These are phyloP conservation scores for Pachliopta kotzebuea DNA, from an alignment of 2,888 invertebrate genomes.

Conservation along the genomic window DNA sequence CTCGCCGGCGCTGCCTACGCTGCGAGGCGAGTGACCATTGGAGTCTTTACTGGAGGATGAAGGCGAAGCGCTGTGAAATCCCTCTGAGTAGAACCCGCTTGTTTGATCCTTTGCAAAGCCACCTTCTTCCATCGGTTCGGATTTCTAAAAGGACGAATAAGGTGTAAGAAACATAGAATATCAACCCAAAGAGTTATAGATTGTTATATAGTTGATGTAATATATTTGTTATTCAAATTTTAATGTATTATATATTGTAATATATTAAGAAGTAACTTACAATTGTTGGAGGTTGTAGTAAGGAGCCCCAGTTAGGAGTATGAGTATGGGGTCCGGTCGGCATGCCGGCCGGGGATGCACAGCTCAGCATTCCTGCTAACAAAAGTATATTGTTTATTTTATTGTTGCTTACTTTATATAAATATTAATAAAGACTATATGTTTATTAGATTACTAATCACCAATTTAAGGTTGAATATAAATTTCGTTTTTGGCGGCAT, in stretches of 20 bases:
- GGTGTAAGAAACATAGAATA: constrained; percentile 21
- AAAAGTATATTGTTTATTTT: constrained; percentile 10
- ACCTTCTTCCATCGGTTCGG: constrained; percentile 73
- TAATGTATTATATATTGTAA: not conserved
- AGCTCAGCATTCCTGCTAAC: constrained; percentile 67
- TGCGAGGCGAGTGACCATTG: constrained; percentile 72
- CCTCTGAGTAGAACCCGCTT: constrained; percentile 82
- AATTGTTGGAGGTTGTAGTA: constrained; percentile 59
- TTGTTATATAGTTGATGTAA: not conserved
- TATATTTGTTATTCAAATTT: not conserved
- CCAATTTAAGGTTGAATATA: not conserved
- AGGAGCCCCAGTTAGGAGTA: constrained; percentile 58
- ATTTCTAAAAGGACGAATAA: constrained; percentile 73
- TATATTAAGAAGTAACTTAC: constrained; percentile 47
- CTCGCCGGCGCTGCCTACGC: constrained; percentile 66
- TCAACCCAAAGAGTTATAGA: not conserved
- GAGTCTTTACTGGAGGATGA: constrained; percentile 79
- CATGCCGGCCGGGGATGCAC: constrained; percentile 72
- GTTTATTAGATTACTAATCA: not conserved
- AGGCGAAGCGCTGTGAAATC: constrained; percentile 81
- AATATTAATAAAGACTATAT: not conserved
- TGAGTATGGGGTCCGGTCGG: constrained; percentile 60
- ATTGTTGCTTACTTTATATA: not conserved
- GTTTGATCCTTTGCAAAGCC: constrained; percentile 79
- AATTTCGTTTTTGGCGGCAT: too few relatives aligned